Conservation (phyloP, 2,888 invertebrate species). For the Ophion ventricosus region DNA sequence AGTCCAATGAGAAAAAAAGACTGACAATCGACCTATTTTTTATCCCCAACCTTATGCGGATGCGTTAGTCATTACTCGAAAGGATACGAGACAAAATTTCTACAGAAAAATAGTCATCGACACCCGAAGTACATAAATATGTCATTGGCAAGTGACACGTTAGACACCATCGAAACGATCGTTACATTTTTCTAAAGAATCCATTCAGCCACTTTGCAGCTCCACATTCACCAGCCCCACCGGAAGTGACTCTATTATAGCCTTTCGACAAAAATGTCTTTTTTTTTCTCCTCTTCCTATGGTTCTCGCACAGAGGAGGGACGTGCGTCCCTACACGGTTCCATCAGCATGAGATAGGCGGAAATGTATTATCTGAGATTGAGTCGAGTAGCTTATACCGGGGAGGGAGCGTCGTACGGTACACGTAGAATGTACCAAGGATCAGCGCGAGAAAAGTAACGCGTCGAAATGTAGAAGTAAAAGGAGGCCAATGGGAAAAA, state of each 20-base stretch:
- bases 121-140: too few relatives aligned
- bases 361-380: background rate
- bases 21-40: too few relatives aligned
- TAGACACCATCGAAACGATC: background rate
- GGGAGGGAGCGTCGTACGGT: background rate
- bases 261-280: background rate
- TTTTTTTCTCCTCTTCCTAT: background rate
- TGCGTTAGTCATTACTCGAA: too few relatives aligned
- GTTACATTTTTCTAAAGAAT: background rate
- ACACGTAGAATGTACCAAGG: background rate
- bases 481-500: slow-evolving; percentile 19
- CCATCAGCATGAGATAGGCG: background rate
- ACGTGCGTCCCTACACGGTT: background rate
- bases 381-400: background rate
- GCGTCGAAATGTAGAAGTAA: background rate
- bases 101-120: too few relatives aligned
- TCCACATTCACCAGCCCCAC: background rate
- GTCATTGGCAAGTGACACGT: background rate
- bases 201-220: background rate
- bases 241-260: background rate
- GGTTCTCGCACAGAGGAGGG: background rate
- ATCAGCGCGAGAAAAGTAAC: slow-evolving; percentile 22
- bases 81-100: too few relatives aligned
- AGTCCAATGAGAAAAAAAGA: too few relatives aligned
- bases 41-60: too few relatives aligned